Percentiles rank a stretch among this genome's conserved stretches.
Evolutionary conservation across 2,113 vertebrate genomes (phyloP).

Genomic region (Tupaia tana): DNA sequence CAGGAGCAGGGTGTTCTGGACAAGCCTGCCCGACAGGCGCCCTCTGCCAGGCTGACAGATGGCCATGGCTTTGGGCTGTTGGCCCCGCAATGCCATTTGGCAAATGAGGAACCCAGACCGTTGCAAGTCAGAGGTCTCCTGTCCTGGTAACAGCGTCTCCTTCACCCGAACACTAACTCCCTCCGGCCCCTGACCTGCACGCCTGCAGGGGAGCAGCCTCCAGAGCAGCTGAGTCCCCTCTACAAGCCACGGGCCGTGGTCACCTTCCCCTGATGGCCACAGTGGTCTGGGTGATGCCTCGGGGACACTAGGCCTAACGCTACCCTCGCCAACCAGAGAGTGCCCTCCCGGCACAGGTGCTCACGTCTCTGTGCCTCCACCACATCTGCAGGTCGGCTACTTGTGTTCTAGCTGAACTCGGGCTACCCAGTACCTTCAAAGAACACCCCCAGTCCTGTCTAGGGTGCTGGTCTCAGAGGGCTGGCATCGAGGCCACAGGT

Average conservation of each 20-base stretch:
- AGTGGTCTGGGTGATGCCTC: neutral
- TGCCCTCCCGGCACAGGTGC: neutral
- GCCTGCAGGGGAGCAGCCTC: neutral
- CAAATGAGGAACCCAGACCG: constrained; percentile 8
- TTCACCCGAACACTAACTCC: neutral
- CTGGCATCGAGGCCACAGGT: constrained; percentile 16
- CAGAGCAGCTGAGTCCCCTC: neutral
- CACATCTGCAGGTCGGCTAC: neutral
- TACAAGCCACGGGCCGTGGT: neutral
- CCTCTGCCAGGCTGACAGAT: neutral
- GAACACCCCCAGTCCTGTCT: constrained; percentile 19
- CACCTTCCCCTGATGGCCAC: too few relatives aligned
- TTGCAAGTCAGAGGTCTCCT: neutral
- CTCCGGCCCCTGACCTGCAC: neutral
- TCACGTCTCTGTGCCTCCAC: neutral
- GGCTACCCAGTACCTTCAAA: constrained; percentile 40
- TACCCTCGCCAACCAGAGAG: neutral
- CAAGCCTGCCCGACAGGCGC: neutral
- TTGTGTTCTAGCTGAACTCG: neutral
- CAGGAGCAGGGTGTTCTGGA: neutral
- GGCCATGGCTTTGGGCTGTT: neutral
- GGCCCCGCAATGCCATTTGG: neutral
- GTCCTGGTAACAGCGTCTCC: neutral
- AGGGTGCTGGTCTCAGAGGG: constrained; percentile 33
- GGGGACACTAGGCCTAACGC: accelerated